phyloP scores from a whole-genome alignment of 2,888 invertebrate genomes.

The Oscheius myriophilus region DNA sequence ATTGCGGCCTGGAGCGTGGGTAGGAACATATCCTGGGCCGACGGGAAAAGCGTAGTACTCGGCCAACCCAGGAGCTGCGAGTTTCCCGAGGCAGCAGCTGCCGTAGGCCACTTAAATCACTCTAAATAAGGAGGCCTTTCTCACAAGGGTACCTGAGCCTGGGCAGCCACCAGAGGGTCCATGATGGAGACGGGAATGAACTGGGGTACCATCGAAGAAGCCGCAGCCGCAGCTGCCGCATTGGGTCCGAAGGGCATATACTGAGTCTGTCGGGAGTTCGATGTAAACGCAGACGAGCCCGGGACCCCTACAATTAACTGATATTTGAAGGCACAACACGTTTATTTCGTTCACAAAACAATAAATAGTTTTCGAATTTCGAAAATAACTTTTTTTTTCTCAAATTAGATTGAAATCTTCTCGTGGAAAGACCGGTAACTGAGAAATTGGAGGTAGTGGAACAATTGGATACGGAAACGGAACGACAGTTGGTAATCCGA shows the following conservation, averaged over 20 bases:
- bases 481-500: no score
- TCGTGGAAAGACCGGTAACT: no score
- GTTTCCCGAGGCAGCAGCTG: slow-evolving; percentile 7
- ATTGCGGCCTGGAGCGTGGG: slow-evolving; percentile 22
- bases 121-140: background rate
- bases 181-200: slow-evolving; percentile 65
- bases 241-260: slow-evolving; percentile 39
- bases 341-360: background rate
- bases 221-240: slow-evolving; percentile 15
- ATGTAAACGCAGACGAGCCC: slow-evolving; percentile 33
- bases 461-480: no score
- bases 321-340: background rate
- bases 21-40: slow-evolving; percentile 20
- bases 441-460: no score
- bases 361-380: no score
- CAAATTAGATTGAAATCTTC: no score
- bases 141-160: slow-evolving; percentile 32
- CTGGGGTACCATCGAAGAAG: slow-evolving; percentile 38
- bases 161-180: slow-evolving; percentile 47
- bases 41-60: slow-evolving; percentile 5
- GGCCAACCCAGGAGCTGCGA: slow-evolving; percentile 16
- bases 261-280: slow-evolving; percentile 37
- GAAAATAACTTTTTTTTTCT: no score
- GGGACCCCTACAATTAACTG: slow-evolving; percentile 13
- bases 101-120: slow-evolving; percentile 10